A percentile compares a stretch with the other conserved stretches of the same genome.
These are phyloP conservation scores for Osmoderma eremita DNA, from an alignment of 2,888 invertebrate genomes.

Conservation along the genomic window DNA sequence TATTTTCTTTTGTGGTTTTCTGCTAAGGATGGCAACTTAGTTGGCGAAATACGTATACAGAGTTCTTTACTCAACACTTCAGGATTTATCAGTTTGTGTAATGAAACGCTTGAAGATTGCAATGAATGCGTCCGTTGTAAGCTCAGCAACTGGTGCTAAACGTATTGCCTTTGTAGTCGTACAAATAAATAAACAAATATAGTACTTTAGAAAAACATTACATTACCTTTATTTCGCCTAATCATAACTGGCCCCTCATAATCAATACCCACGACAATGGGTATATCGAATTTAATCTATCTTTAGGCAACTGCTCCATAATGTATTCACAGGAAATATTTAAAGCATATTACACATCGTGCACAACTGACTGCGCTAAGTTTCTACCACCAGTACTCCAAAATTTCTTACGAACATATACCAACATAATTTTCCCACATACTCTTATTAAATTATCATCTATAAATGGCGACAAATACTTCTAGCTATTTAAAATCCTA, in stretches of 20 bases:
- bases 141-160: background rate
- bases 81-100: background rate
- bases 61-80: no score
- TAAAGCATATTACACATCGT: background rate
- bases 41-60: no score
- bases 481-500: background rate
- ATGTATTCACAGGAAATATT: background rate
- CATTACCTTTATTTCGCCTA: background rate
- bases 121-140: background rate
- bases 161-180: background rate
- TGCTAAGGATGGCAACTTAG: no score
- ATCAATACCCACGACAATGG: no score
- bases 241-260: background rate
- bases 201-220: background rate
- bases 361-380: background rate
- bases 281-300: background rate
- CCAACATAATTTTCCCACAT: background rate
- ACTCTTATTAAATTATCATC: background rate
- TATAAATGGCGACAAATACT: background rate
- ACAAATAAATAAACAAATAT: background rate
- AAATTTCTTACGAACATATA: background rate
- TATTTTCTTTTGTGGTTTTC: no score
- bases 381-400: background rate
- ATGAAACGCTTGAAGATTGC: background rate
- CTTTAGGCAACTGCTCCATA: background rate